Percentiles rank a stretch among this genome's conserved stretches.
Conservation (phyloP, 2,888 invertebrate species). For the Aphidoletes aphidimyza region DNA sequence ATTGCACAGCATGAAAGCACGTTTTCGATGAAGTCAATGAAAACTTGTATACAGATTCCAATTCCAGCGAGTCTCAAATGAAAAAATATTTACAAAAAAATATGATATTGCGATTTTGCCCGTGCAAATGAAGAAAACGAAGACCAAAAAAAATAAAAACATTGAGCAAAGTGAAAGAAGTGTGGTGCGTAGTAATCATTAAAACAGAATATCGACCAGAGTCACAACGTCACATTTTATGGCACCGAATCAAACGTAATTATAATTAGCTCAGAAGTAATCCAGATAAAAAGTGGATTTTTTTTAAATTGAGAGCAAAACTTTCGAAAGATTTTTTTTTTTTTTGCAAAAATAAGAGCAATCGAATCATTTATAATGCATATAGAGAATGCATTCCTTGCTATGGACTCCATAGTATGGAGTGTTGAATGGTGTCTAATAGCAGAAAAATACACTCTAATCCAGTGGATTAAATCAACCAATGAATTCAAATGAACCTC, state of each 20-base stretch:
- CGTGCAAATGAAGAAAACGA: background rate
- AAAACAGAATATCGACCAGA: background rate
- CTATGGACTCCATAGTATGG: too few species aligned
- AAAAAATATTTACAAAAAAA: too few species aligned
- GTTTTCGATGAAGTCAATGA: too few species aligned
- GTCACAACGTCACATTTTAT: background rate
- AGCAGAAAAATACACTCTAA: too few species aligned
- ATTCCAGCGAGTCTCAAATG: too few species aligned
- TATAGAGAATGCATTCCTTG: background rate
- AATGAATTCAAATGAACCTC: too few species aligned
- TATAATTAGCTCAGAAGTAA: conserved; percentile 7
- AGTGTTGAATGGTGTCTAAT: too few species aligned
- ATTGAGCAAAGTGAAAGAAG: background rate
- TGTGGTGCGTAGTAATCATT: background rate
- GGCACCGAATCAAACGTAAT: background rate
- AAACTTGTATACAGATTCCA: too few species aligned
- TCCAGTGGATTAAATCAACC: too few species aligned
- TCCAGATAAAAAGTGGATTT: background rate
- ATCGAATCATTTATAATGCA: too few species aligned
- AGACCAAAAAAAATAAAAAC: background rate
- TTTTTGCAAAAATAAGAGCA: background rate
- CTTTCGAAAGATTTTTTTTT: background rate
- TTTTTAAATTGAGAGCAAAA: conserved; percentile 15
- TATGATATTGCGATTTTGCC: too few species aligned
- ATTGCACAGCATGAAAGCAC: too few species aligned